These are phyloP conservation scores for Lasioglossum figueresi DNA, from an alignment of 2,888 invertebrate genomes.

Conservation along the genomic window DNA sequence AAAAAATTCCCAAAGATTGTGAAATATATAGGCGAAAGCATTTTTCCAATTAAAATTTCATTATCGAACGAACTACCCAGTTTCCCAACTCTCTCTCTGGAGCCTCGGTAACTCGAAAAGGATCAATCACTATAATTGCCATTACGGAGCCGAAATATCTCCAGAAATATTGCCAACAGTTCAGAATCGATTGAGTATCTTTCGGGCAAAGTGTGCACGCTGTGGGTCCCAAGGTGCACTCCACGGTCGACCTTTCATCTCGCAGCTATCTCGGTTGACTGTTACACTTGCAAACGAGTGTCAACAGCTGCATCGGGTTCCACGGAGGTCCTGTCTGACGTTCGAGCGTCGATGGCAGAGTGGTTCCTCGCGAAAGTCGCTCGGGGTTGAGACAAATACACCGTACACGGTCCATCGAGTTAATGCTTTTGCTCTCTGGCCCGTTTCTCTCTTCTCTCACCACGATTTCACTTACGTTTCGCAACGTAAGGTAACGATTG, in stretches of 20 bases:
- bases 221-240: background rate
- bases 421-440: slow-evolving; percentile 27
- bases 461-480: background rate
- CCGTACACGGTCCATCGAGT: slow-evolving; percentile 49
- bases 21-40: too few species aligned
- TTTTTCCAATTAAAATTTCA: background rate
- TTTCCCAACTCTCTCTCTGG: background rate
- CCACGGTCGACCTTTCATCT: slow-evolving; percentile 1
- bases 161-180: background rate
- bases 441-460: background rate
- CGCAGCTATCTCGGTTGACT: background rate
- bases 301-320: background rate
- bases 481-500: background rate
- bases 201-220: background rate
- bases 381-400: slow-evolving; percentile 54
- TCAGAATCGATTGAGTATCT: background rate
- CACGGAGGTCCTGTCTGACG: background rate
- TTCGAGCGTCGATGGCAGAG: background rate
- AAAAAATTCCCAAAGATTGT: too few species aligned
- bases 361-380: background rate
- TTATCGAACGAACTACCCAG: background rate
- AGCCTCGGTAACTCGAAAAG: background rate
- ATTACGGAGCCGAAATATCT: background rate
- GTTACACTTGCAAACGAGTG: slow-evolving; percentile 3
- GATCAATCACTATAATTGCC: background rate